phyloP scores from a whole-genome alignment of 2,888 invertebrate genomes.

The Mylabris sibirica region DNA sequence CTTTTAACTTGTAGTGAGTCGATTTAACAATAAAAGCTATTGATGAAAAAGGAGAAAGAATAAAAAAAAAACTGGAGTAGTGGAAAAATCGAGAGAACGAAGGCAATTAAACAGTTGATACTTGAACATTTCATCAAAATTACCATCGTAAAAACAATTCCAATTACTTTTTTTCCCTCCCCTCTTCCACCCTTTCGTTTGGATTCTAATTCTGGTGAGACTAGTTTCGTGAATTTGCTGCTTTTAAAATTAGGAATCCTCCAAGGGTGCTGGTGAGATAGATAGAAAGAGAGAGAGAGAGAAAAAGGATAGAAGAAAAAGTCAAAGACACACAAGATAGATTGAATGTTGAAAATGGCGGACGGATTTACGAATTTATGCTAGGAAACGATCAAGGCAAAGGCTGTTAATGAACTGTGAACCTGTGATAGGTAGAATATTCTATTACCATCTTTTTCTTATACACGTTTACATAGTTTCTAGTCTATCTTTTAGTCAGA shows the following conservation, averaged over 20 bases:
- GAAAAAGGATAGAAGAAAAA: not conserved
- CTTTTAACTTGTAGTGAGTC: not conserved
- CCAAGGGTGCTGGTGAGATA: too few species aligned
- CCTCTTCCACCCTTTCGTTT: too few species aligned
- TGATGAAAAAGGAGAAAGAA: not conserved
- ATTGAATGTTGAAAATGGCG: slow-evolving; percentile 7
- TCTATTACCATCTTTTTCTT: slow-evolving; percentile 25
- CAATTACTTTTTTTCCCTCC: slow-evolving; percentile 9
- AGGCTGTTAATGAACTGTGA: slow-evolving; percentile 58
- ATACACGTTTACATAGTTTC: not conserved
- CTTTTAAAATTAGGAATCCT: not conserved
- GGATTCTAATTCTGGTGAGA: not conserved
- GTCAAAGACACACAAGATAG: slow-evolving; percentile 12
- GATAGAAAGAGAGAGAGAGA: not conserved
- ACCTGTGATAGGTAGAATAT: slow-evolving; percentile 40
- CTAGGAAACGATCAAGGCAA: slow-evolving; percentile 50
- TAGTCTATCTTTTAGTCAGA: not conserved
- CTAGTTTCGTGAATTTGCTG: not conserved
- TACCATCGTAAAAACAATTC: slow-evolving; percentile 15
- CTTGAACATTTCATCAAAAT: not conserved
- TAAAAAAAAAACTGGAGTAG: not conserved
- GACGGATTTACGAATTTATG: slow-evolving; percentile 46
- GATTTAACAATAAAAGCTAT: slow-evolving; percentile 2
- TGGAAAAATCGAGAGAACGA: not conserved
- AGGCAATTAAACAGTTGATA: slow-evolving; percentile 5